Conservation (phyloP, 2,888 invertebrate species). For the Netelia fuscicornis region DNA sequence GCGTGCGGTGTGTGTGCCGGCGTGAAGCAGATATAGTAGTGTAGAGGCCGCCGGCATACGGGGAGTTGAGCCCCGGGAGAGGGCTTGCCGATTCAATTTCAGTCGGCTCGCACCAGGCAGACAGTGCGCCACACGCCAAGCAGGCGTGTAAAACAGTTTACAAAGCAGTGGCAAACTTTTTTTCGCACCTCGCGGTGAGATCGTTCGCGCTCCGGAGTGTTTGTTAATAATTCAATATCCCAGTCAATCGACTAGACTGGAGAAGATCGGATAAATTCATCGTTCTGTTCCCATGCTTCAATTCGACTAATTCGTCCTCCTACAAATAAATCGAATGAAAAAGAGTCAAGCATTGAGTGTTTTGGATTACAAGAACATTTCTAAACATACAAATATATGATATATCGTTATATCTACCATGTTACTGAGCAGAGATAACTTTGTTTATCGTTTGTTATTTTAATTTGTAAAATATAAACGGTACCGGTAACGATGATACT, state of each 20-base stretch:
- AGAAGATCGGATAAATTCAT: too few relatives aligned
- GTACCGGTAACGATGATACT: slow-evolving; percentile 13
- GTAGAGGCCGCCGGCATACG: slow-evolving; percentile 64
- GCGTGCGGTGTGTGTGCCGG: slow-evolving; percentile 12
- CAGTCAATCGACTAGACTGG: background rate
- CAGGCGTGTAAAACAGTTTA: slow-evolving; percentile 39
- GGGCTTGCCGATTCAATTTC: slow-evolving; percentile 78
- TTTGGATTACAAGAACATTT: too few relatives aligned
- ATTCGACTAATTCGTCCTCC: background rate
- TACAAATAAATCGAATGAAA: background rate
- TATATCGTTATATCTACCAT: too few relatives aligned
- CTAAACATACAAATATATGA: too few relatives aligned
- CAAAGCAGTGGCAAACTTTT: slow-evolving; percentile 66
- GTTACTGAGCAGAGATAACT: too few relatives aligned
- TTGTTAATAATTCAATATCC: slow-evolving; percentile 54
- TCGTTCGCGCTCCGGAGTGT: too few relatives aligned
- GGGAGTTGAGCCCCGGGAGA: slow-evolving; percentile 68
- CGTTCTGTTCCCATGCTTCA: too few relatives aligned
- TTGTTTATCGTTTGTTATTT: slow-evolving; percentile 2
- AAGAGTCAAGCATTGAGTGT: background rate
- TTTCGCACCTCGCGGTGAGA: slow-evolving; percentile 58
- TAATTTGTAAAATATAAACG: slow-evolving; percentile 1
- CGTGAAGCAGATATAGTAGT: slow-evolving; percentile 24
- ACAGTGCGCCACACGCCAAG: slow-evolving; percentile 73
- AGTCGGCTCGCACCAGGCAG: slow-evolving; percentile 81